Evolutionary conservation across 1,140 invertebrate genomes (phyloP).

Genomic region (Nephila pilipes): DNA sequence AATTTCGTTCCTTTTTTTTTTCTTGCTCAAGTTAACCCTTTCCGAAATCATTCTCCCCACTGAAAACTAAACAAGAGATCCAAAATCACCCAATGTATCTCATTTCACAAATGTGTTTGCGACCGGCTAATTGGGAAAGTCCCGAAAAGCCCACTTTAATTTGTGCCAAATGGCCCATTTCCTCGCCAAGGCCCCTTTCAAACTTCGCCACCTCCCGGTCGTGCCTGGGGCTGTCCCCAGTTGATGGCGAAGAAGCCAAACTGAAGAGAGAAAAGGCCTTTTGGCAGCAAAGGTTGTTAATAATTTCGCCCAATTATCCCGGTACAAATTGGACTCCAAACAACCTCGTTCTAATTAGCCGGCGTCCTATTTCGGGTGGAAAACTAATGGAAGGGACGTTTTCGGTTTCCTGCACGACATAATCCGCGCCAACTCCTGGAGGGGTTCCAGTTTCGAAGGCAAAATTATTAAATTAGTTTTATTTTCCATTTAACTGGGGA

Average conservation of each 20-base stretch:
- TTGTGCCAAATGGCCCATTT: not conserved
- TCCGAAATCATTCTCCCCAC: no score
- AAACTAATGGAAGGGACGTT: not conserved
- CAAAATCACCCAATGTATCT: not conserved
- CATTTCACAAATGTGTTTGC: not conserved
- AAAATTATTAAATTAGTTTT: slow-evolving; percentile 33
- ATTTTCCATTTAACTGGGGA: not conserved
- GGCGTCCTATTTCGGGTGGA: slow-evolving; percentile 4
- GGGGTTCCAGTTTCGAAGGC: not conserved
- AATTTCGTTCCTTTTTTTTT: no score
- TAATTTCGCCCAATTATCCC: slow-evolving; percentile 32
- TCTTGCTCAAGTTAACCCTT: no score
- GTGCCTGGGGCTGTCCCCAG: not conserved
- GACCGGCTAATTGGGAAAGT: not conserved
- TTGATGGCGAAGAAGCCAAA: not conserved
- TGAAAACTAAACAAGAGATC: no score
- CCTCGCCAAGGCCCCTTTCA: not conserved
- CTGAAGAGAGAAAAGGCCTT: slow-evolving; percentile 1
- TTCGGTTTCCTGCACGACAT: slow-evolving; percentile 4
- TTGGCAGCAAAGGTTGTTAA: slow-evolving; percentile 16
- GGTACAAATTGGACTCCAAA: slow-evolving; percentile 22
- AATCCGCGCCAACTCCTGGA: not conserved
- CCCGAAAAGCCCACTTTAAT: not conserved
- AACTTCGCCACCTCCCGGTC: not conserved
- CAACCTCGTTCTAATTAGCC: not conserved